These are phyloP conservation scores for Otolemur crassicaudatus DNA, from an alignment of 2,797 vertebrate species.

Conservation along the genomic window DNA sequence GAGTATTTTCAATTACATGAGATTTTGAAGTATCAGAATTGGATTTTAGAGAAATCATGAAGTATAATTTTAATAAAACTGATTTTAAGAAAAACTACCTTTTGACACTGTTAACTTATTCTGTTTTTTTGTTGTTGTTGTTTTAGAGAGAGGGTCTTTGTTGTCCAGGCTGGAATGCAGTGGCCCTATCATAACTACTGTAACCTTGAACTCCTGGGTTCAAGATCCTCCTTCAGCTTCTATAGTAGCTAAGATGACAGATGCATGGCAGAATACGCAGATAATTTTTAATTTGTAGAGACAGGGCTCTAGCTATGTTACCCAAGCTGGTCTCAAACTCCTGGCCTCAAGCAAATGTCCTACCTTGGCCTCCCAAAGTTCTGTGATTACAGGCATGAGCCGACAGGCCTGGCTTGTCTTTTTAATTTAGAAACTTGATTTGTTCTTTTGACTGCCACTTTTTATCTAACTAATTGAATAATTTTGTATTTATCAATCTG, in stretches of 20 bases:
- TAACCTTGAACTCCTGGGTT: background rate
- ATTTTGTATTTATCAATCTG: constrained; percentile 26
- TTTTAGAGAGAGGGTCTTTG: background rate
- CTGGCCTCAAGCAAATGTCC: background rate
- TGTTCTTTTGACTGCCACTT: constrained; percentile 11
- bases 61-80: constrained; percentile 19
- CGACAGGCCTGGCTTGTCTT: background rate
- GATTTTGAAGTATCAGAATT: constrained; percentile 50
- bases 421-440: constrained; percentile 38
- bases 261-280: background rate
- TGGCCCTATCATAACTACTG: background rate
- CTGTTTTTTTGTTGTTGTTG: background rate
- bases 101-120: background rate
- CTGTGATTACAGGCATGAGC: background rate
- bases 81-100: constrained; percentile 40
- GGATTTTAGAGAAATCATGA: constrained; percentile 28
- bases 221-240: background rate
- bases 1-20: constrained; percentile 34
- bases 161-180: background rate
- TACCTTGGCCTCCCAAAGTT: background rate
- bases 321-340: background rate
- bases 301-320: background rate
- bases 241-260: background rate
- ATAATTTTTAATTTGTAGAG: background rate
- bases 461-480: constrained; percentile 29